Evolutionary conservation across 1,140 invertebrate genomes (phyloP), one percentile per base, ranked within the genome.

Genomic region (Drosophila ogumai): DNA sequence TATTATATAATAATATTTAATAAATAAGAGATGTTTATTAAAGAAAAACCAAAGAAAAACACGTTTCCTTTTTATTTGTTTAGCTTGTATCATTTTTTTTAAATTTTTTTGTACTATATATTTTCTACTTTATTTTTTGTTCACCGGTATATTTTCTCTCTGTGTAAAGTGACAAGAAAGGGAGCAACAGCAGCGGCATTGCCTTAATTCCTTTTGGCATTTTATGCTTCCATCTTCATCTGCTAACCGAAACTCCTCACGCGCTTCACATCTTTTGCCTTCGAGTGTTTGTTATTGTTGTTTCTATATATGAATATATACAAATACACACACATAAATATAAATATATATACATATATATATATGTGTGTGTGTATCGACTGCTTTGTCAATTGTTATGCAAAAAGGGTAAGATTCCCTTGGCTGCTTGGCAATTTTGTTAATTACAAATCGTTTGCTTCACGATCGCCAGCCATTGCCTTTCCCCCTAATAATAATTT

Each of bases 381-480:
- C 80, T 87, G 84, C 82, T 86, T 81, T 86, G 82, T 86, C 81
- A 85, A 85, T 85, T 85, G 81, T 85, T 81, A 72, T 72, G 68
- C 68, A 72, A 69, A 67, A 65, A 58, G 68, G 68, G 43, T 66
- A 66, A 46, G 46, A 44, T 63, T 79, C 32, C 5, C 31, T 15
- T 25, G 55, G 55, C 68, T 46, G 68, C 88, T 77, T 92, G 91
- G 91, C 91, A 92, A 92, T 92, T 92, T 92, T 92, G 91, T 92
- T 92, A 92, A 92, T 92, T 92, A 91, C 91, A 91, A 91, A 91
- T 91, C 91, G 91, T 75, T 91, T 91, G 88, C 81, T 79, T 90
- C 34, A 34, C 34, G 10, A 3, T 34, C 34, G 34, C 34, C 34
- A 36, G 10, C 34, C 1, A 6, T 28, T 36, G 13, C 44, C 40